Percentiles rank a stretch among this genome's conserved stretches.
These are phyloP conservation scores for Acinonyx jubatus DNA, from an alignment of 2,113 vertebrate species.

Conservation along the genomic window DNA sequence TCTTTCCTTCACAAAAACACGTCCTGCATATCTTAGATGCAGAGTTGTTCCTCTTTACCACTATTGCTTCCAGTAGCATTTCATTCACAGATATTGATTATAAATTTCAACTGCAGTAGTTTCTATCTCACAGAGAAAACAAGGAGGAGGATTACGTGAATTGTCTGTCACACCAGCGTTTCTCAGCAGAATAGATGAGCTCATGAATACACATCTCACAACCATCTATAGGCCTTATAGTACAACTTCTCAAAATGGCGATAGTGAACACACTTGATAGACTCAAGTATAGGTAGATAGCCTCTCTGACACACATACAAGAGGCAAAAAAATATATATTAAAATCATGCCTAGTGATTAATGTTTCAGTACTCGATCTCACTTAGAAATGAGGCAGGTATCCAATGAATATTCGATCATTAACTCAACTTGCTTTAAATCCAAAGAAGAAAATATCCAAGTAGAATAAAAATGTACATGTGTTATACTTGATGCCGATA, in stretches of 20 bases:
- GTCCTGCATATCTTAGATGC: neutral
- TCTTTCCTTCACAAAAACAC: neutral
- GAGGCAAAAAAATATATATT: neutral
- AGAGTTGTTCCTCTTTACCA: neutral
- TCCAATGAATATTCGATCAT: neutral
- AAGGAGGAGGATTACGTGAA: neutral
- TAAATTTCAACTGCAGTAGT: neutral
- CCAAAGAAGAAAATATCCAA: neutral
- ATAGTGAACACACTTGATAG: neutral
- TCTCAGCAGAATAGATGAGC: neutral
- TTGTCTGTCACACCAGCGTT: neutral
- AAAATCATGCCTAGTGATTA: neutral
- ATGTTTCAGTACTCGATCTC: neutral
- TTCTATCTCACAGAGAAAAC: slow-evolving; percentile 7
- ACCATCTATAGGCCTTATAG: neutral
- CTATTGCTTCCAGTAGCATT: neutral
- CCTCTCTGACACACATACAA: neutral
- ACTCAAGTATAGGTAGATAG: neutral
- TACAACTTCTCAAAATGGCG: neutral
- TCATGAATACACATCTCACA: neutral
- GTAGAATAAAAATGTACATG: neutral
- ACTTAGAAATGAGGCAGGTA: neutral
- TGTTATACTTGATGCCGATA: neutral
- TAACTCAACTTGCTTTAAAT: neutral
- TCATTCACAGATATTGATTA: neutral